These are phyloP conservation scores for Mycogona germanica DNA, from an alignment of 2,888 invertebrate species.

Conservation along the genomic window DNA sequence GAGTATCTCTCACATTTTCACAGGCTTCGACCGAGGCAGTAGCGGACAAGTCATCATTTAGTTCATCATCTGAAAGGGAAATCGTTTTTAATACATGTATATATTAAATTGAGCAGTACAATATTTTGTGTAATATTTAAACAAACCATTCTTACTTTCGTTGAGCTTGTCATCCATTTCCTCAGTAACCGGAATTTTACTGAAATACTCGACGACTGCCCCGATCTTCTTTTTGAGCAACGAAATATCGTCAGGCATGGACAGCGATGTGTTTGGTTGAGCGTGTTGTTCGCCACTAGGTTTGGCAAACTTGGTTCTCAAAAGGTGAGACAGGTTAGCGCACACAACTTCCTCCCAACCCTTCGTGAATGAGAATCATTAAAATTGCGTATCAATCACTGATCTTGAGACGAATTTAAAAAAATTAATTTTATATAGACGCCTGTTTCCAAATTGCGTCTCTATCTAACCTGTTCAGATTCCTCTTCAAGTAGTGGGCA, in stretches of 20 bases:
- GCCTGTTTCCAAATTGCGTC: too few relatives aligned
- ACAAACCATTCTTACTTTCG: too few relatives aligned
- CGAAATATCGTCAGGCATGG: slow-evolving; percentile 21
- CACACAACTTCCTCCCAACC: slow-evolving; percentile 69
- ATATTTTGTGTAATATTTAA: too few relatives aligned
- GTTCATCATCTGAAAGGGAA: too few relatives aligned
- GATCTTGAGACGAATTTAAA: too few relatives aligned
- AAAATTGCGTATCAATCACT: too few relatives aligned
- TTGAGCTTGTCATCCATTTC: background rate
- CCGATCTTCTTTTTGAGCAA: slow-evolving; percentile 21
- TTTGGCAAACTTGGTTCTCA: slow-evolving; percentile 39
- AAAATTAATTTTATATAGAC: background rate
- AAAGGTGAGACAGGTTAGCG: slow-evolving; percentile 48
- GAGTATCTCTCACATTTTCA: too few relatives aligned
- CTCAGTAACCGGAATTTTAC: slow-evolving; percentile 1
- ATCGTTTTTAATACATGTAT: too few relatives aligned
- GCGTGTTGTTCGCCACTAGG: background rate
- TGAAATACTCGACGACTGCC: slow-evolving; percentile 16
- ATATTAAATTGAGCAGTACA: too few relatives aligned
- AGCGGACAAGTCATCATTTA: too few relatives aligned
- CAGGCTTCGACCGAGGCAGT: too few relatives aligned
- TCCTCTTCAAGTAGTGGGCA: slow-evolving; percentile 32
- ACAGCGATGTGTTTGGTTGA: slow-evolving; percentile 18
- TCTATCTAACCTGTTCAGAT: slow-evolving; percentile 36
- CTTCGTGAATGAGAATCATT: too few relatives aligned